Base-by-base conservation (phyloP, 2,113 vertebrate genomes). In the Hiodon alosoides region DNA sequence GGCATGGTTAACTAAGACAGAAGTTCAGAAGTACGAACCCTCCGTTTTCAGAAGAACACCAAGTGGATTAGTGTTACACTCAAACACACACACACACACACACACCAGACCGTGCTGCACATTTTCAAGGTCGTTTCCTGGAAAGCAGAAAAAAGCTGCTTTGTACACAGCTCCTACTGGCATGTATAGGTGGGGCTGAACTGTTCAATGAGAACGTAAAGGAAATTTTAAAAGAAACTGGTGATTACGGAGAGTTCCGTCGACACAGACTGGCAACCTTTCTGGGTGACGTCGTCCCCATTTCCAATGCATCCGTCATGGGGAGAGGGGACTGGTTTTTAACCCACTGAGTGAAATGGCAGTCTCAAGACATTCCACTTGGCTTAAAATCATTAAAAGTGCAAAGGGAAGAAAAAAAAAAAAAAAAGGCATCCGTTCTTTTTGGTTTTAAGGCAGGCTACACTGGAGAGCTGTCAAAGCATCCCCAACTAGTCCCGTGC, bases 361-460 rank as follows among this genome's bases (percentile, higher is more conserved):
- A n/a, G n/a, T n/a, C n/a, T 54, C 8, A 9, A 59, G 50, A 67
- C n/a, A 72, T 77, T 72, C 76, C 76, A 72, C 61, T 14, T 65
- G 69, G 59, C 48, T 67, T 73, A 73, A 69, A 68, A 59, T 53
- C 13, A 67, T 59, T 14, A 67, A 31, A 51, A 68, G 54, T 58
- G 68, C 55, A 66, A 58, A 71, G 16, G 55, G 14, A 10, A 69
- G 69, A 52, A 67, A 75, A 68, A 4, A 75, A 60, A 68, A 62
- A 81, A 87, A 86, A 81, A 81, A 79, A 90, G 91, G 90, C 91
- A 90, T 89, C 84, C 74, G 4, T 84, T 85, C 87, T 75, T 31
- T 87, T 84, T 67, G 80, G 85, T 89, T 87, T 77, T 80, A 89
- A 77, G 89, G 87, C 91, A 90, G 92, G 88, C 81, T 77, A 71